phyloP scores from a whole-genome alignment of 2,888 invertebrate species.

The Limnephilus lunatus region DNA sequence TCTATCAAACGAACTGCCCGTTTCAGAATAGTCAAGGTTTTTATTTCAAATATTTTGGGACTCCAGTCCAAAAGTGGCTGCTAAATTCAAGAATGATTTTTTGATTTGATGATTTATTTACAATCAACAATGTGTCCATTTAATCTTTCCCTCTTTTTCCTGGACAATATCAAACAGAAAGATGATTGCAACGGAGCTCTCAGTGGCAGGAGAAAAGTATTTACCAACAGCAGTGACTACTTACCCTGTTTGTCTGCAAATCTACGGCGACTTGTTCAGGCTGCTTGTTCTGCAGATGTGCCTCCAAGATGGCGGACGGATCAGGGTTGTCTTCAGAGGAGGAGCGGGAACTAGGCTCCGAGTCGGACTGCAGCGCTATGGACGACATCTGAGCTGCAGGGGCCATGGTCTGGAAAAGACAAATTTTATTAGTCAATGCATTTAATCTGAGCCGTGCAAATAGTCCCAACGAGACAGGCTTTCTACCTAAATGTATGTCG shows the following conservation, averaged over 20 bases:
- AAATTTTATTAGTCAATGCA: not conserved
- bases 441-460: no score
- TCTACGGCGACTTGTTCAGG: not conserved
- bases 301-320: not conserved
- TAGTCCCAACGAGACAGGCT: no score
- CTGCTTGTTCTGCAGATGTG: not conserved
- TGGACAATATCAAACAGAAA: not conserved
- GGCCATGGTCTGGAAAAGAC: not conserved
- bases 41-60: no score
- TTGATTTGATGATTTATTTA: no score
- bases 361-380: conserved; percentile 60
- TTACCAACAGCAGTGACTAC: not conserved
- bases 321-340: conserved; percentile 51
- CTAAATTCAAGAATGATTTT: no score
- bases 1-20: no score
- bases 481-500: no score
- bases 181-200: not conserved
- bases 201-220: no score
- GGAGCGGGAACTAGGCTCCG: conserved; percentile 45
- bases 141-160: no score
- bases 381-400: conserved; percentile 61
- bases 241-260: not conserved
- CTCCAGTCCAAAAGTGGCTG: no score
- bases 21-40: no score
- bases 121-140: no score